Evolutionary conservation across 2,888 invertebrate species (phyloP), one percentile per base, ranked within the genome.

Genomic region (Tineola bisselliella): DNA sequence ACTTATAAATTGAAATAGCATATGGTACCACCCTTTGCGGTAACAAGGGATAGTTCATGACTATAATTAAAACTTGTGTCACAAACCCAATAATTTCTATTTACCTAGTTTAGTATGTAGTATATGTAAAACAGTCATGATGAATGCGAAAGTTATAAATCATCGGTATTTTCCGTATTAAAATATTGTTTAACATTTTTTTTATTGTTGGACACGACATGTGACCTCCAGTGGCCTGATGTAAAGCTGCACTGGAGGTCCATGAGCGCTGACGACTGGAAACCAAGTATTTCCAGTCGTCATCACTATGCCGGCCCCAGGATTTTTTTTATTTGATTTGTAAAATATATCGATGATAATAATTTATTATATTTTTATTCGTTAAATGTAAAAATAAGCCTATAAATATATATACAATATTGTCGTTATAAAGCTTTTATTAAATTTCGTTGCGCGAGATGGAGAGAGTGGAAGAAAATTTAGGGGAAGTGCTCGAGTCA

Each of bases 401-500:
- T 38, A 38, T 38, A 38, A 48, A 48, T 48, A 48, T n/a, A 17
- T 48, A 25, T 3, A 54, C 19, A 54, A 54, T 54, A 54, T 19
- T 19, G 19, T 52, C 10, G 1, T 19, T 54, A 54, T 54, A 54
- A 54, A 54, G 18, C 54, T 25, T 54, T 25, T 54, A 54, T 25
- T 54, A 54, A 54, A 54, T 54, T 54, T 54, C 2, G 54, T 54
- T 54, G 25, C 54, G 48, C 15, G 10, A 48, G 54, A 54, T 54
- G 54, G 54, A 54, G 25, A 54, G 25, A 54, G 54, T 54, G 54
- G 25, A 54, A 54, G 17, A n/a, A 54, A 54, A 54, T 54, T 54
- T 54, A 54, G 54, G 19, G 48, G 25, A 54, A 54, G 54, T 54
- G 54, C 54, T 54, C 54, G 6, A 54, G 17, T 48, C 48, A 17